Percentiles rank a stretch among this genome's conserved stretches.
Conservation (phyloP, 2,113 vertebrate species). For the Pavo muticus region DNA sequence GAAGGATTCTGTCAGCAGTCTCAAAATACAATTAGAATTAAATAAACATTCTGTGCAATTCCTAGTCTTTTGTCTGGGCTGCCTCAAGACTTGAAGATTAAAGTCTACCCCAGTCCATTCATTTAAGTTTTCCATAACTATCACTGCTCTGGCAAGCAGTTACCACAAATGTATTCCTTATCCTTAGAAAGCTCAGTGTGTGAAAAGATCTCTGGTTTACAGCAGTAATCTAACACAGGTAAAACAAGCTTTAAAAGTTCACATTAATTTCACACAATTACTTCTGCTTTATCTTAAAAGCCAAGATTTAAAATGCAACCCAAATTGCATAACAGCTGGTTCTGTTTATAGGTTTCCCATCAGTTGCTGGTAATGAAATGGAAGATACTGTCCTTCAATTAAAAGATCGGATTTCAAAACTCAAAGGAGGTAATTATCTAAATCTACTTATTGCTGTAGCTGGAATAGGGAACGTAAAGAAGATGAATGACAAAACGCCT, state of each 20-base stretch:
- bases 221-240: not conserved
- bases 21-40: not conserved
- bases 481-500: not conserved
- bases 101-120: not conserved
- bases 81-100: not conserved
- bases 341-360: not conserved
- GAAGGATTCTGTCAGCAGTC: not conserved
- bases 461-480: not conserved
- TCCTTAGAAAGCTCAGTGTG: not conserved
- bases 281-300: not conserved
- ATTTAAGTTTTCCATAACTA: not conserved
- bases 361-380: rapidly evolving
- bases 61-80: not conserved
- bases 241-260: not conserved
- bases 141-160: not conserved
- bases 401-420: not conserved
- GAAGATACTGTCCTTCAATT: rapidly evolving
- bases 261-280: not conserved
- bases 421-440: slow-evolving; percentile 42
- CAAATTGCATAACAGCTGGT: not conserved
- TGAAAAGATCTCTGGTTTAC: not conserved
- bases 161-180: not conserved
- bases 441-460: not conserved
- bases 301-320: not conserved
- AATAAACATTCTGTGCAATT: not conserved